Base-by-base conservation (phyloP, 2,888 invertebrate species). In the Hymenopus coronatus region DNA sequence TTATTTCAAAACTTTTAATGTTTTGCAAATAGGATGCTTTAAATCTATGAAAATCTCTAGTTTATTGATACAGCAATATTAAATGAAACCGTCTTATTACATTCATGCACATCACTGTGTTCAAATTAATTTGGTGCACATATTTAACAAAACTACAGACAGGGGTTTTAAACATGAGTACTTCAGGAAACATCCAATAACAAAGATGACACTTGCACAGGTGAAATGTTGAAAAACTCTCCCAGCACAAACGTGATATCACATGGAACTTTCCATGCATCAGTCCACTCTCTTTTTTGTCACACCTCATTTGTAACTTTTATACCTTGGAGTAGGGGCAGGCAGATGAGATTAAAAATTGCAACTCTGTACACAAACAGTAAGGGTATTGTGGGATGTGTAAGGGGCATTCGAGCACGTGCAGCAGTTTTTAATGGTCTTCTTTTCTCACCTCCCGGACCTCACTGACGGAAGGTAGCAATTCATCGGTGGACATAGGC, bases 401-500 rank as follows among this genome's bases (percentile, higher is more conserved):
- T 40, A 40, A 40, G 25, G 54, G 54, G 54, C 54, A 70, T 70
- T 70, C 54, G 54, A 70, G 46, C 84, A 84, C 83, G 88, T 84
- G 84, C 88, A 88, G 88, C 54, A 70, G 54, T 70, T 70, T 70
- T 70, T 70, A 70, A 70, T 84, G 84, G 33, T 28, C 88, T 28
- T 84, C 83, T 83, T 83, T 83, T 88, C 87, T 90, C 86, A 91
- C 91, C 90, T 91, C 91, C 88, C 89, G 90, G 88, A 90, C 90
- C 89, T 97, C 97, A 93, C 96, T 96, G 92, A 97, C 95, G 91
- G 97, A 95, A 90, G 97, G 97, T 92, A 97, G 94, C 92, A 97
- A 95, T 93, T 97, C 97, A 93, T 97, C 97, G 90, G 97, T 96
- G 88, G 97, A 97, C 93, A 97, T 97, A 89, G 97, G 97, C 91